Evolutionary conservation across 1,140 invertebrate genomes (phyloP), one percentile per base, ranked within the genome.

Genomic region (Lethrus apterus): DNA sequence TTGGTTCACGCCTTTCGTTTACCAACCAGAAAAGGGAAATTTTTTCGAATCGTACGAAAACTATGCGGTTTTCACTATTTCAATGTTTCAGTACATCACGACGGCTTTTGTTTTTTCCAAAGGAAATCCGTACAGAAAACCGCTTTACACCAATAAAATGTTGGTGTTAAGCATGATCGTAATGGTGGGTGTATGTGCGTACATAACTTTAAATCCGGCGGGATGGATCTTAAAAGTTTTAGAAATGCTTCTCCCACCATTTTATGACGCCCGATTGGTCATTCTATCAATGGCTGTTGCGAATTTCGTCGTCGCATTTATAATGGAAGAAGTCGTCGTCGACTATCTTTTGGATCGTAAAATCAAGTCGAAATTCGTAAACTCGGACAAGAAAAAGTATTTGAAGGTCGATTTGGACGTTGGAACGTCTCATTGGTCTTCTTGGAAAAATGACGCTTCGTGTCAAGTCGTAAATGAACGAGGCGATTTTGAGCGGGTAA

Each of bases 71-170:
- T 98, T 89, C 59, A 73, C 80, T 0, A 70, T 93, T 1, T 93
- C 92, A 0, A 83, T 85, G 59, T 98, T 93, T 61, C 94, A 98
- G 60, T 98, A 98, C 62, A 86, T 97, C 18, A 87, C 81, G 8
- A 72, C 94, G 57, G 89, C 89, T 1, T 75, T 96, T 51, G 81
- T 89, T 4, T 98, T 93, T 65, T 92, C 90, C 0, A 86, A 88
- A 57, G 93, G 93, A 0, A 80, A 83, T 18, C 94, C 94, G 0
- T 96, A 93, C 59, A 73, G 94, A 19, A 81, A 82, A 60, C 75
- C 84, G 0, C 77, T 98, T 1, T 82, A 83, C 34, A 89, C 84
- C 0, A 97, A 96, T 62, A 70, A 64, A 45, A 67, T 76, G 1
- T 77, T 89, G 1, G 75, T 84, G 24, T 55, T 71, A 0, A 79